Percentiles rank a stretch among this genome's conserved stretches.
Evolutionary conservation across 2,888 invertebrate genomes (phyloP).

Genomic region (Melipona beecheii): DNA sequence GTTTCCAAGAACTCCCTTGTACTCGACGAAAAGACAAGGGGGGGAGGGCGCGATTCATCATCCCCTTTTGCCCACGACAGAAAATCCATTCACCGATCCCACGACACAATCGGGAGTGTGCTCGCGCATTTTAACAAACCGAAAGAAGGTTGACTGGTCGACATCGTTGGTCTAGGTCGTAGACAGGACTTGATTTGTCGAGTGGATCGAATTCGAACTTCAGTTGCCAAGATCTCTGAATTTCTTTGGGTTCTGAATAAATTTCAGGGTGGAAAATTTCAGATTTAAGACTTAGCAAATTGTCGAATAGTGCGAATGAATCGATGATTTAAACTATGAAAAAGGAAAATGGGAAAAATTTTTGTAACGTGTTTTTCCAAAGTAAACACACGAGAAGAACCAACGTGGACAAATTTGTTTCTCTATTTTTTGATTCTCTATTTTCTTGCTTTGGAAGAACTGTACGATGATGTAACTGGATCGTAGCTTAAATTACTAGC

Average conservation of each 20-base stretch:
- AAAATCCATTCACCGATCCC: slow-evolving; percentile 69
- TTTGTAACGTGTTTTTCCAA: not conserved
- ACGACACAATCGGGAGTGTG: slow-evolving; percentile 68
- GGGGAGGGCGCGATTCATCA: slow-evolving; percentile 69
- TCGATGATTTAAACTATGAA: fast-evolving
- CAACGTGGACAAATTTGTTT: slow-evolving; percentile 3
- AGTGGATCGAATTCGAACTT: not conserved
- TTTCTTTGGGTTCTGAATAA: not conserved
- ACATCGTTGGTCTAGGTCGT: slow-evolving; percentile 66
- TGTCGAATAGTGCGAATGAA: not conserved
- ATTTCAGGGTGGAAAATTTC: not conserved
- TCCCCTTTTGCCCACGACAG: slow-evolving; percentile 46
- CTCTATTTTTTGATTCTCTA: too few relatives aligned
- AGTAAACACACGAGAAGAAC: not conserved
- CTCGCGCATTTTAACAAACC: slow-evolving; percentile 71
- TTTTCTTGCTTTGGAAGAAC: slow-evolving; percentile 42
- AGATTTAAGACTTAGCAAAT: not conserved
- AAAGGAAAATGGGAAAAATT: not conserved
- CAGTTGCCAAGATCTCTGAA: not conserved
- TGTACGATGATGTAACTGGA: slow-evolving; percentile 66
- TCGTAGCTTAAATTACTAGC: slow-evolving; percentile 75
- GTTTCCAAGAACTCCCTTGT: slow-evolving; percentile 39
- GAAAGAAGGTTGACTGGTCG: slow-evolving; percentile 34
- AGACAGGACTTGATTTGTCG: slow-evolving; percentile 8
- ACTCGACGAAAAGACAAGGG: slow-evolving; percentile 65